Evolutionary conservation across 2,113 vertebrate species (phyloP).

Genomic region (Clinocottus analis): DNA sequence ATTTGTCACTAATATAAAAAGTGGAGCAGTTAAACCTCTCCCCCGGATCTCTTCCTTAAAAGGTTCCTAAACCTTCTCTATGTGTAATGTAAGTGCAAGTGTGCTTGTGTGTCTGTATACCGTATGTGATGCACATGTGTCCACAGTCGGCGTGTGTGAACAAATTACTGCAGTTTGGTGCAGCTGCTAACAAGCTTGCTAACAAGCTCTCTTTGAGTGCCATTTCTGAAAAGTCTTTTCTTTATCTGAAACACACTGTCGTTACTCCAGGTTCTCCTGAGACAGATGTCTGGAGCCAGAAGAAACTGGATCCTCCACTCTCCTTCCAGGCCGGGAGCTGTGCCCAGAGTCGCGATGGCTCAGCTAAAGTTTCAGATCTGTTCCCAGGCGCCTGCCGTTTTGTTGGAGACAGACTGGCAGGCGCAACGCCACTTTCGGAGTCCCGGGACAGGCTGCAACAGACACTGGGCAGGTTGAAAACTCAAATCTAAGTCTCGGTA

Average conservation of each 20-base stretch:
- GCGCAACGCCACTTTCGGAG: slow-evolving; percentile 39
- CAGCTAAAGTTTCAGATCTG: slow-evolving; percentile 51
- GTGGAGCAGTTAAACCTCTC: neutral
- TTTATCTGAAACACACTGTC: slow-evolving; percentile 1
- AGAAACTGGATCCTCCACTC: slow-evolving; percentile 58
- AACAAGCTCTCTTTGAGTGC: slow-evolving; percentile 50
- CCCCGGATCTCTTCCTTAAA: neutral
- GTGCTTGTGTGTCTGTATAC: slow-evolving; percentile 21
- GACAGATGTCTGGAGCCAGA: slow-evolving; percentile 56
- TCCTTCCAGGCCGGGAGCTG: slow-evolving; percentile 2
- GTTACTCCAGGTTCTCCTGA: slow-evolving; percentile 49
- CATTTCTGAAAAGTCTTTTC: slow-evolving; percentile 44
- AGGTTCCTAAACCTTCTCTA: slow-evolving; percentile 8
- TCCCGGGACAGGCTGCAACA: slow-evolving; percentile 32
- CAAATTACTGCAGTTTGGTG: slow-evolving; percentile 42
- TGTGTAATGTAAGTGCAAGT: slow-evolving; percentile 37
- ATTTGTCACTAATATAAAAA: slow-evolving; percentile 21
- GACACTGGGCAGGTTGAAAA: slow-evolving; percentile 36
- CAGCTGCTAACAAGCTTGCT: slow-evolving; percentile 33
- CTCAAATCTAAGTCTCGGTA: slow-evolving; percentile 21
- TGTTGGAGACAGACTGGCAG: slow-evolving; percentile 63
- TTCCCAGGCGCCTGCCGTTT: slow-evolving; percentile 33
- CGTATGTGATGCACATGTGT: neutral
- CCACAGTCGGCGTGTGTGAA: slow-evolving; percentile 19
- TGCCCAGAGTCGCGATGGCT: slow-evolving; percentile 40